Conservation (phyloP, 2,888 invertebrate species). For the Ophioninae sp. region DNA sequence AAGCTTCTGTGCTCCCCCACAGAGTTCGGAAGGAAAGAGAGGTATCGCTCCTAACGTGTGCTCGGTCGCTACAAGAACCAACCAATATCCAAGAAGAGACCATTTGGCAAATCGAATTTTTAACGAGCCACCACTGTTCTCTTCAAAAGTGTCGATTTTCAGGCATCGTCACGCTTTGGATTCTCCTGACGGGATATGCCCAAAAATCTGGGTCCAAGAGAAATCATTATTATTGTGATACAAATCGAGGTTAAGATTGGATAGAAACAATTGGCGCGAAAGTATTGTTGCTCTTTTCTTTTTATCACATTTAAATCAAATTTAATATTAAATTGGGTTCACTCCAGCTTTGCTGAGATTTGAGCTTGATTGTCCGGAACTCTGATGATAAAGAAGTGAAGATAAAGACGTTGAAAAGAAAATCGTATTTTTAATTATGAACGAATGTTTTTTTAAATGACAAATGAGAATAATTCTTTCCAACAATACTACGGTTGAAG, state of each 20-base stretch:
- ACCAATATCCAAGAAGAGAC: slow-evolving; percentile 11
- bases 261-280: too few species aligned
- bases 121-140: slow-evolving; percentile 47
- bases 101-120: slow-evolving; percentile 61
- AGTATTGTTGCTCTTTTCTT: background rate
- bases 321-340: background rate
- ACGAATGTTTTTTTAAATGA: too few species aligned
- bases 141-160: slow-evolving; percentile 45
- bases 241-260: background rate
- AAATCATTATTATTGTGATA: slow-evolving; percentile 24
- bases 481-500: too few species aligned
- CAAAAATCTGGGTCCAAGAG: background rate
- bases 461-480: too few species aligned
- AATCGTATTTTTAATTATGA: too few species aligned
- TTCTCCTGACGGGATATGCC: background rate
- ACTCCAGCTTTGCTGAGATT: background rate
- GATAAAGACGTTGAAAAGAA: too few species aligned
- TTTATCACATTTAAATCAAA: background rate
- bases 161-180: slow-evolving; percentile 1
- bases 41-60: slow-evolving; percentile 13
- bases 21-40: slow-evolving; percentile 19
- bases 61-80: slow-evolving; percentile 23
- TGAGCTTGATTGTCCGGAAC: background rate
- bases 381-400: background rate
- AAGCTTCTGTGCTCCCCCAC: slow-evolving; percentile 40